phyloP scores from a whole-genome alignment of 1,140 invertebrate genomes.

The Sminthurides bifidus region DNA sequence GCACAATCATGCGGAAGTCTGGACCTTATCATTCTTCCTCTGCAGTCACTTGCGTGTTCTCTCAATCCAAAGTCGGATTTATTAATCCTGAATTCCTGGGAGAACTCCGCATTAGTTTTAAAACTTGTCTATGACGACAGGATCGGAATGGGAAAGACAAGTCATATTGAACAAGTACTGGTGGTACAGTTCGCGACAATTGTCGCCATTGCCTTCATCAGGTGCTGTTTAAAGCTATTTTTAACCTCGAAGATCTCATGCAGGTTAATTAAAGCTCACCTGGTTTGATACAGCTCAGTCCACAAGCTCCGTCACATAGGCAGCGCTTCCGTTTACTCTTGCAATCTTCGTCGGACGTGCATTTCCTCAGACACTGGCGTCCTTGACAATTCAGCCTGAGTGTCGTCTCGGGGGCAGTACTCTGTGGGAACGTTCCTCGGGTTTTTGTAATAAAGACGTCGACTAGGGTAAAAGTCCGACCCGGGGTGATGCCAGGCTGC shows the following conservation, averaged over 20 bases:
- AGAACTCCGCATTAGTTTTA: too few species aligned
- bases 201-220: too few species aligned
- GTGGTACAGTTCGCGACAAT: too few species aligned
- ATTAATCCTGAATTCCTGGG: too few species aligned
- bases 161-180: too few species aligned
- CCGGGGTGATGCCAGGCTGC: slow-evolving; percentile 23
- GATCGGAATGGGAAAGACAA: too few species aligned
- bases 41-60: too few species aligned
- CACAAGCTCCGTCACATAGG: slow-evolving; percentile 89
- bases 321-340: slow-evolving; percentile 94
- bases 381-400: slow-evolving; percentile 44
- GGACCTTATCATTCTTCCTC: too few species aligned
- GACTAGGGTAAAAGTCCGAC: slow-evolving; percentile 7
- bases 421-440: slow-evolving; percentile 55
- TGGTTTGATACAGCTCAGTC: slow-evolving; percentile 92
- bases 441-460: slow-evolving; percentile 59
- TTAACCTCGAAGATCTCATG: not conserved
- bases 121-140: too few species aligned
- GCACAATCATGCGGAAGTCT: too few species aligned
- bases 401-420: slow-evolving; percentile 67
- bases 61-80: too few species aligned
- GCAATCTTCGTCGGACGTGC: slow-evolving; percentile 86
- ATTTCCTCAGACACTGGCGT: slow-evolving; percentile 83
- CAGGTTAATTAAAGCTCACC: slow-evolving; percentile 37
- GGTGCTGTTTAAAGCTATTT: not conserved